Conservation (phyloP, 2,888 invertebrate species). For the Brachyptera putata region DNA sequence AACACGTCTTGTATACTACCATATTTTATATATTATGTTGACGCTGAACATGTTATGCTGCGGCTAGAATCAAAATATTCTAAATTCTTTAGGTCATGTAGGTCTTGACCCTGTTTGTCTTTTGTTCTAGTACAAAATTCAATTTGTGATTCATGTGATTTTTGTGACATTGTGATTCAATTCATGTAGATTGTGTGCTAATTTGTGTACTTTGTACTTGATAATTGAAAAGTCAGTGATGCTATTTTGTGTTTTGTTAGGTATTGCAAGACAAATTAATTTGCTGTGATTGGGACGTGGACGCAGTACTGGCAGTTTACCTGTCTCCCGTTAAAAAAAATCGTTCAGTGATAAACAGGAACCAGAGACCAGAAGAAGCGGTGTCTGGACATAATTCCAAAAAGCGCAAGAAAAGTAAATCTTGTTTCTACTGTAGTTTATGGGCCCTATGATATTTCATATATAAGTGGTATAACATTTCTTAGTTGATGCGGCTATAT, state of each 20-base stretch:
- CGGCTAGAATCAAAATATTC: too few relatives aligned
- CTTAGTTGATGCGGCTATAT: too few relatives aligned
- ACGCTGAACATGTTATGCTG: too few relatives aligned
- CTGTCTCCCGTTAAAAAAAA: background rate
- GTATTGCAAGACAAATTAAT: conserved; percentile 47
- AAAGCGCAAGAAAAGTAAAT: background rate
- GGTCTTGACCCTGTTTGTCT: too few relatives aligned
- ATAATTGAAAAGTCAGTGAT: background rate
- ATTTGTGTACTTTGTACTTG: background rate
- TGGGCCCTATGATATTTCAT: too few relatives aligned
- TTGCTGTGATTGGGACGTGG: conserved; percentile 45
- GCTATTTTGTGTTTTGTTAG: conserved; percentile 32
- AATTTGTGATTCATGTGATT: too few relatives aligned
- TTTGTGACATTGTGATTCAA: too few relatives aligned
- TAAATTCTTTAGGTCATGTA: too few relatives aligned
- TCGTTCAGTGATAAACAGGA: background rate
- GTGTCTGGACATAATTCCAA: background rate
- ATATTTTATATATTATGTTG: too few relatives aligned
- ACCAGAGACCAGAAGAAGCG: background rate
- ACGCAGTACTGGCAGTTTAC: conserved; percentile 37
- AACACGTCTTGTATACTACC: too few relatives aligned
- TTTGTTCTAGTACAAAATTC: too few relatives aligned
- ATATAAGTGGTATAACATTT: too few relatives aligned
- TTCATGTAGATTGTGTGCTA: background rate
- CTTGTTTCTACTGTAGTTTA: background rate